phyloP scores from a whole-genome alignment of 2,888 invertebrate species.

The Phaedon cochleariae region DNA sequence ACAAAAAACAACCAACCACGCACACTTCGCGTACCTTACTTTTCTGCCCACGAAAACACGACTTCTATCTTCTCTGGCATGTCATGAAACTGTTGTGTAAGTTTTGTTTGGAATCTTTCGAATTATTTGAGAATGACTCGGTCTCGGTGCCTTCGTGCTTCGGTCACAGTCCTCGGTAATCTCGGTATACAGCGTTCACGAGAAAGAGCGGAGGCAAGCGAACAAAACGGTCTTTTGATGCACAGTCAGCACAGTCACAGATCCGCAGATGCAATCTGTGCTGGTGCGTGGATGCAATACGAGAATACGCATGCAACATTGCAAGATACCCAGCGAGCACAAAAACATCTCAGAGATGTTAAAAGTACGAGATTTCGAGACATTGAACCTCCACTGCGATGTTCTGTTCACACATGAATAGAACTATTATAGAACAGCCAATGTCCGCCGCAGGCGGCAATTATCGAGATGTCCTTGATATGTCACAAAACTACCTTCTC shows the following conservation, averaged over 20 bases:
- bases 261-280: too few species aligned
- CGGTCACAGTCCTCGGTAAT: background rate
- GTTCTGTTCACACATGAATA: too few species aligned
- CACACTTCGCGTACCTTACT: background rate
- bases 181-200: background rate
- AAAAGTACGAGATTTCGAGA: too few species aligned
- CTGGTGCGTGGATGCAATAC: too few species aligned
- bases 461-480: too few species aligned
- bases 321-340: too few species aligned
- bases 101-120: constrained; percentile 1
- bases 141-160: background rate
- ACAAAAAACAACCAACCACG: background rate
- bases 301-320: too few species aligned
- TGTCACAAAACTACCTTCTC: too few species aligned
- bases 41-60: background rate
- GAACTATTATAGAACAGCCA: too few species aligned
- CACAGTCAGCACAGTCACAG: background rate
- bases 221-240: background rate
- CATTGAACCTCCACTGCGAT: too few species aligned
- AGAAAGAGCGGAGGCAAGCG: background rate
- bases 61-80: background rate
- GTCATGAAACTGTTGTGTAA: background rate
- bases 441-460: too few species aligned
- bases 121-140: background rate
- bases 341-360: too few species aligned